phyloP scores from a whole-genome alignment of 1,140 invertebrate species.

The Dryas iulia region DNA sequence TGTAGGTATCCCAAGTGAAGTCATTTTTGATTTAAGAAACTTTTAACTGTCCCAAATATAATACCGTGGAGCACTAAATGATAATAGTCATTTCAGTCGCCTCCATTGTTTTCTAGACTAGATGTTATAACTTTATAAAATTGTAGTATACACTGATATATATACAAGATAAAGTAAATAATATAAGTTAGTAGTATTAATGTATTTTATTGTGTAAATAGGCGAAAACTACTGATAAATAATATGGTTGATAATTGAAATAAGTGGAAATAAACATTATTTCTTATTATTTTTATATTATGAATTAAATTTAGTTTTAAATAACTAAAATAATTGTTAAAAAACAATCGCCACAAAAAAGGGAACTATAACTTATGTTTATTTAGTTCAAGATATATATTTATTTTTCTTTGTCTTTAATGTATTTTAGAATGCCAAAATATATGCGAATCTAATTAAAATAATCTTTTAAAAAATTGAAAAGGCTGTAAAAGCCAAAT shows the following conservation, averaged over 20 bases:
- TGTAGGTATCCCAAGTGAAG: conserved; percentile 69
- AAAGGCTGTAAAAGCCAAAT: too few species aligned
- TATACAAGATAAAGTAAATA: background rate
- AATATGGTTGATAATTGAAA: background rate
- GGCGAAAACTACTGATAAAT: background rate
- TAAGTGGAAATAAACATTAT: background rate
- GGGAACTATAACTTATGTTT: too few species aligned
- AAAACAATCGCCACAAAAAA: too few species aligned
- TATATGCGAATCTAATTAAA: too few species aligned
- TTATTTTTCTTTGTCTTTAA: too few species aligned
- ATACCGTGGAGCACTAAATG: background rate
- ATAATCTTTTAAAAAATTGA: too few species aligned
- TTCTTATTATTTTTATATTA: background rate
- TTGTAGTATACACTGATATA: background rate
- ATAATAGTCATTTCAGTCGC: background rate
- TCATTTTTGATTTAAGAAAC: conserved; percentile 43
- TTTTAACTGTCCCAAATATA: background rate
- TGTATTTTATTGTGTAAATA: background rate
- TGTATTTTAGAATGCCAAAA: too few species aligned
- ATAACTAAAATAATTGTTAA: too few species aligned
- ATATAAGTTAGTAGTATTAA: background rate
- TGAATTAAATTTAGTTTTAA: too few species aligned
- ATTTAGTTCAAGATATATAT: too few species aligned
- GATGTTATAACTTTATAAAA: background rate
- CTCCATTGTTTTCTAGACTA: background rate